Evolutionary conservation across 2,113 vertebrate species (phyloP), one percentile per base, ranked within the genome.

Genomic region (Emydura subglobosa): DNA sequence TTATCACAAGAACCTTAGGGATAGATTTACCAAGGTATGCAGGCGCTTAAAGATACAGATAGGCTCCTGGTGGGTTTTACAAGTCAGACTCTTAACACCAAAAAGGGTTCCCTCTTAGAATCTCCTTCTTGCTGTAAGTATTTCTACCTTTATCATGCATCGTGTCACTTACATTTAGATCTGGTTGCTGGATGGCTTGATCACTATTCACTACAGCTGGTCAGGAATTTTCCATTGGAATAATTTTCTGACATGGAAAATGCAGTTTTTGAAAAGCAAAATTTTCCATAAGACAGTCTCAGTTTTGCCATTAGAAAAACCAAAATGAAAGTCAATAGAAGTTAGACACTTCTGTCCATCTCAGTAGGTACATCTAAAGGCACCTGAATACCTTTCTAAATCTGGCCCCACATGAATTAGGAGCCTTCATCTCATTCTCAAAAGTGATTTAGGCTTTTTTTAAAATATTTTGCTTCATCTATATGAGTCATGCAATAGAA

Each of bases 401-500:
- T 39, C 65, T 72, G n/a, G 65, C 17, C n/a, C n/a, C 21, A 11
- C 10, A 21, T 72, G 65, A 72, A 72, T 72, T 72, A 72, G 65
- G n/a, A 72, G 31, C 65, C n/a, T 39, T 47, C 74, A 91, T 81
- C 93, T 54, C 47, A 72, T 90, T 93, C 95, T 59, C 82, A 86
- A 88, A 87, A 90, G 1, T 1, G 76, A 83, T 59, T 90, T 91
- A 79, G 85, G 53, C 95, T 83, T 87, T 83, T 76, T 49, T 89
- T n/a, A 51, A 82, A 61, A 51, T 83, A 78, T 92, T 87, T 50
- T 65, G 87, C 83, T 91, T 95, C 79, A 95, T 49, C 55, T 82
- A 31, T 55, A 61, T 94, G 86, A 91, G 85, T 95, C 93, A 86
- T 91, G 86, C 81, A 95, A 92, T 96, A 89, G 94, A 90, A 96